Base-by-base conservation (phyloP, 2,888 invertebrate genomes). In the Sceliomorpha sp. region DNA sequence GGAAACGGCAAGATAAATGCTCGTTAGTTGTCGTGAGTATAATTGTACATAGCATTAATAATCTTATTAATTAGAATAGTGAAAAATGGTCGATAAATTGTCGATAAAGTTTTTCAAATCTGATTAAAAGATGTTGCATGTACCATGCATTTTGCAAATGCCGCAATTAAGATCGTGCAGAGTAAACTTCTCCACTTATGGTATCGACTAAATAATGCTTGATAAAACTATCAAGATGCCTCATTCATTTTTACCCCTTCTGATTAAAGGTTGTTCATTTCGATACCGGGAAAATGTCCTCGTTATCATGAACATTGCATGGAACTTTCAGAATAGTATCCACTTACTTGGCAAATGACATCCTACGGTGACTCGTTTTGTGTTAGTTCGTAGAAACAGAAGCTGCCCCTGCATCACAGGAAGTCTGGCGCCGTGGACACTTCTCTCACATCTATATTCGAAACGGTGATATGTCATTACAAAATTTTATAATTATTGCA, bases 281-380 rank as follows among this genome's bases (percentile, higher is more conserved):
- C 55, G 32, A 59, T 60, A 60, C 60, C 44, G 32, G 55, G 63
- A 70, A 70, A 59, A 48, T 50, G 55, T 70, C 32, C 48, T 70
- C 63, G 69, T 69, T 70, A 63, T 70, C 63, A 59, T 50, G 20
- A 58, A 59, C 63, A 70, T 63, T 42, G 63, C 69, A 17, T 27
- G 36, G 62, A 64, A 59, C 58, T 62, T 59, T 47, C 29, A 36
- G 55, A 60, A 55, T 50, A 59, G 55, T 48, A 34, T 53, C 48
- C 63, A 47, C 58, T 69, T 62, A 51, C 58, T 34, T 42, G 51
- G 47, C 69, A 69, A 69, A 63, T 69, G 48, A 69, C 63, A 58
- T 59, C 69, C 58, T 58, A 39, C 59, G 31, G 58, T 58, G 50
- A 69, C 62, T 56, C 37, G 68, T 69, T 68, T 58, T 39, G 51